Conservation (phyloP, 2,797 vertebrate species). For the Potorous gilbertii region DNA sequence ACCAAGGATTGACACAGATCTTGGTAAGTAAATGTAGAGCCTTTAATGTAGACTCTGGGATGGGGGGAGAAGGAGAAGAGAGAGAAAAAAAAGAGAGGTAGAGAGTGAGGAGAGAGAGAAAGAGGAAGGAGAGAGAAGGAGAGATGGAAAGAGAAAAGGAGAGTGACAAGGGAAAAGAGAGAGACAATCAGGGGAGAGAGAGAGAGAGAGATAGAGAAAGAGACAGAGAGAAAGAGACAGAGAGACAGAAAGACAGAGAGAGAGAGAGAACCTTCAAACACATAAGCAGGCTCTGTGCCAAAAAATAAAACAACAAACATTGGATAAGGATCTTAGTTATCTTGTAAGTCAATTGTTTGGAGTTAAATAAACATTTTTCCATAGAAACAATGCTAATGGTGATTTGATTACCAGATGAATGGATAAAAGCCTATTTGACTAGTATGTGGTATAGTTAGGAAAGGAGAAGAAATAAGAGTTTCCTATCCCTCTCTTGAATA, state of each 20-base stretch:
- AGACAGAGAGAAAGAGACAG: too few species aligned
- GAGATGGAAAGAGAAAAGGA: too few species aligned
- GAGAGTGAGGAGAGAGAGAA: too few species aligned
- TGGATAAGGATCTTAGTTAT: background rate
- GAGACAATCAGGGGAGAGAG: too few species aligned
- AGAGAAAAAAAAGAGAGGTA: background rate
- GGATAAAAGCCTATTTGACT: background rate
- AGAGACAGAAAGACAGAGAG: too few species aligned
- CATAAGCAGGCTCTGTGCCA: background rate
- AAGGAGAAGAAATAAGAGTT: background rate
- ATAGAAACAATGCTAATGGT: background rate
- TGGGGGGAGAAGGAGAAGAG: too few species aligned
- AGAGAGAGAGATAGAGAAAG: too few species aligned
- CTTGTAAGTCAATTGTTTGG: background rate
- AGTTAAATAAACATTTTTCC: background rate
- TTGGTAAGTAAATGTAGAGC: background rate
- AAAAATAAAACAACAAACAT: too few species aligned
- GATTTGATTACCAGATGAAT: background rate
- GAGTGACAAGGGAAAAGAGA: too few species aligned
- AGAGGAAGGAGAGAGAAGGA: too few species aligned
- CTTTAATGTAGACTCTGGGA: background rate
- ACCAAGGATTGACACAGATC: too few species aligned
- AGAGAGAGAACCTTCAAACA: background rate
- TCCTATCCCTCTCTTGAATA: background rate
- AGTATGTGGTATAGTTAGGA: background rate